Evolutionary conservation across 2,113 vertebrate species (phyloP).

Genomic region (Sinocyclocheilus rhinocerous): DNA sequence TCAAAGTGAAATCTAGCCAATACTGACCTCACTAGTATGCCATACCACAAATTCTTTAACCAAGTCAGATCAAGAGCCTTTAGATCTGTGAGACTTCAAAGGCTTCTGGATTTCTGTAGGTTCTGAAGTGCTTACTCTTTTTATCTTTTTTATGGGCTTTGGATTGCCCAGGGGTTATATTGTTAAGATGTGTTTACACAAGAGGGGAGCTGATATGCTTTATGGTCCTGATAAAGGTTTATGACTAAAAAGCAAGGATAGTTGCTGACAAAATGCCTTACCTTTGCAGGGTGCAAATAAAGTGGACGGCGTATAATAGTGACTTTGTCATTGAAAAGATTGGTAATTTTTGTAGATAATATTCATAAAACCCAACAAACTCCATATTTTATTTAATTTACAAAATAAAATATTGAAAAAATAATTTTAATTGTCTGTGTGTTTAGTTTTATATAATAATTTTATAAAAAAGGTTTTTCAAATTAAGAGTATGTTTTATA

Average conservation of each 20-base stretch:
- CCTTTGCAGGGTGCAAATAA: not conserved
- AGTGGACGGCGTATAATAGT: slow-evolving; percentile 12
- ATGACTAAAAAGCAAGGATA: slow-evolving; percentile 39
- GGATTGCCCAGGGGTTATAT: slow-evolving; percentile 39
- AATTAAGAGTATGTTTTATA: too few relatives aligned
- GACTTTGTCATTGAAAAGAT: not conserved
- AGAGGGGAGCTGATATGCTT: slow-evolving; percentile 44
- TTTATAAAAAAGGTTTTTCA: not conserved
- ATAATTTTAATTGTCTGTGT: not conserved
- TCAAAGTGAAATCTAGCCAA: slow-evolving; percentile 11
- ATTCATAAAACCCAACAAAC: not conserved
- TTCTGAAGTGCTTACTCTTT: slow-evolving; percentile 12
- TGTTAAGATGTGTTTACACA: slow-evolving; percentile 53
- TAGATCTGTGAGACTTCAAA: slow-evolving; percentile 31
- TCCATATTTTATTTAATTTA: not conserved
- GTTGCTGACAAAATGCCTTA: slow-evolving; percentile 11
- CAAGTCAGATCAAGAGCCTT: slow-evolving; percentile 21
- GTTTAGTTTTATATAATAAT: too few relatives aligned
- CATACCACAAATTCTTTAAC: slow-evolving; percentile 4
- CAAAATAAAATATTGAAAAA: not conserved
- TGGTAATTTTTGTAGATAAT: not conserved
- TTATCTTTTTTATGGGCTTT: slow-evolving; percentile 44
- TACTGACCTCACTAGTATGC: not conserved
- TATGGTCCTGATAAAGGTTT: slow-evolving; percentile 53
- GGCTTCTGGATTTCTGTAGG: slow-evolving; percentile 20